Base-by-base conservation (phyloP, 2,888 invertebrate species). In the Drosophila austrosaltans region DNA sequence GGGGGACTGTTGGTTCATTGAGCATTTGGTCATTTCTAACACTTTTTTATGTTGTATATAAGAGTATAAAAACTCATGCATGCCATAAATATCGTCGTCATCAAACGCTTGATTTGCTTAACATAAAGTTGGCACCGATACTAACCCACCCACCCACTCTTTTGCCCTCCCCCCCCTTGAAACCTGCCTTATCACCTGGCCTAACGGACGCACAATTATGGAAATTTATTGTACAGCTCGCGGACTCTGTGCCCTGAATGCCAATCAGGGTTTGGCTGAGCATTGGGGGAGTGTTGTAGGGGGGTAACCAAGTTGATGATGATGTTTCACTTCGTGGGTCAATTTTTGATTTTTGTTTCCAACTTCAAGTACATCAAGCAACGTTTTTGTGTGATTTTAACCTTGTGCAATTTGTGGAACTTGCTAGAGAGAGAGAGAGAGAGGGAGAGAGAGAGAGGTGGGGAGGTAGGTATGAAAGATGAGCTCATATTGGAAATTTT, bases 171-270 rank as follows among this genome's bases (percentile, higher is more conserved):
- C 2, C 16, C 2, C 16, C 57, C 16, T 16, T 16, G 16, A 16
- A 16, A 32, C 1, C 20, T 28, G 2, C 16, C 42, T 32, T 2
- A 10, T 30, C 53, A 32, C 39, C 64, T 59, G 69, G 44, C 60
- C 79, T 77, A 87, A 81, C 87, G 82, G 85, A 75, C 79, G 63
- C 76, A 73, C 87, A 84, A 84, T 84, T 88, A 84, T 84, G 89
- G 83, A 84, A 84, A 84, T 84, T 84, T 86, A 86, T 88, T 88
- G 83, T 75, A 74, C 77, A 83, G 67, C 84, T 75, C 76, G 68
- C 48, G 54, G 75, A 63, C 67, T 69, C 67, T 64, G 57, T 64
- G 83, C 73, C 63, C 39, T 88, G 83, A 72, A 84, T 84, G 79
- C 72, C 87, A 84, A 84, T 84, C 81, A 72, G 75, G 58, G 54